Base-by-base conservation (phyloP, 2,888 invertebrate genomes). In the Sussaba pulchella region DNA sequence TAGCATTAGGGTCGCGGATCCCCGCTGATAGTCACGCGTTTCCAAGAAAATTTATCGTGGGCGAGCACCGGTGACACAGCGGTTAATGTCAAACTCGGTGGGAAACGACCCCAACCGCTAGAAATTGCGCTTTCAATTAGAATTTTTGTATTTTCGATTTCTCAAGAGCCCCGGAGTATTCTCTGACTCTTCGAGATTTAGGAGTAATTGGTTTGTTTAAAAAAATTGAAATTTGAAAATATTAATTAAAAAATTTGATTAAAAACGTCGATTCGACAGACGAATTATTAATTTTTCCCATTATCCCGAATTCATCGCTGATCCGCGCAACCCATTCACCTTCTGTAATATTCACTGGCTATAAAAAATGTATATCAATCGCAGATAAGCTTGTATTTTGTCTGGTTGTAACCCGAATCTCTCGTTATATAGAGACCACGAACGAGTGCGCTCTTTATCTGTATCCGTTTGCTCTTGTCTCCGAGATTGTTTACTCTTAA, bases 311-410 rank as follows among this genome's bases (percentile, higher is more conserved):
- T 73, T 70, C 41, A 81, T 81, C 31, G 76, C 57, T 59, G 45
- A 67, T 76, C 61, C 45, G 66, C 57, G 57, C 64, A 64, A 41
- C 31, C 45, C 57, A 54, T 70, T 57, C 36, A 50, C 24, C 59
- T 70, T 59, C 70, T 19, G 64, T 70, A 77, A 57, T 59, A 26
- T 73, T 64, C 61, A 64, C 77, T 69, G 77, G 70, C 73, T 70
- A 17, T 64, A 66, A 66, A 71, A 70, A 70, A 74, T 70, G 59
- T 52, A 81, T 81, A 77, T 77, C 59, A 77, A 81, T 81, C 64
- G 81, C 64, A 66, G 81, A 81, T 81, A 81, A 74, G 81, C 36
- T 61, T 78, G 70, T 81, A 81, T 81, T 81, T 81, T 78, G 81
- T 81, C 77, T 77, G 81, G 70, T 78, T 59, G 81, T 70, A 81